Evolutionary conservation across 2,113 vertebrate species (phyloP), one percentile per base, ranked within the genome.

Genomic region (Rhabdornis inornatus): DNA sequence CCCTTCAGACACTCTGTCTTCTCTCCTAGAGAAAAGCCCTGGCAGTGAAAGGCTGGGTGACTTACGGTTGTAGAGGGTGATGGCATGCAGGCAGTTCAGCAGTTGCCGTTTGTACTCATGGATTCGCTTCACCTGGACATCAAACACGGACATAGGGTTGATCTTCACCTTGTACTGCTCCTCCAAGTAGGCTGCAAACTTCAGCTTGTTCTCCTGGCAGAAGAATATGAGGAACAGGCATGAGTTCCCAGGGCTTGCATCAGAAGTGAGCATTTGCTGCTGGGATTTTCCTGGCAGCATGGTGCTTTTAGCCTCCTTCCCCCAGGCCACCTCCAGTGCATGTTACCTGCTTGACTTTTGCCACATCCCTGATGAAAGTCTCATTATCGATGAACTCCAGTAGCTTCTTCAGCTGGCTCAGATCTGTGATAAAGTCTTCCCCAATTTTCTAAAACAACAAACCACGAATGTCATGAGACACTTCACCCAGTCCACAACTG

Each of bases 21-120:
- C 42, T 22, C 68, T 87, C 47, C 50, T 59, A 65, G 31, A 87
- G 64, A 71, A 52, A 61, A 66, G 18, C 9, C 22, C 44, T 22
- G 49, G 37, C 61, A 83, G 40, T 4, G 56, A 60, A 35, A 30
- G 28, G 35, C 25, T 27, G 40, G 31, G 49, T 30, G 21, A 42
- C 98, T 98, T 94, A 99, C 98, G 97, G 97, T 99, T 99, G 91
- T 99, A 99, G 60, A 98, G 97, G 12, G 98, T 98, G 97, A 99
- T 90, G 23, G 98, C 89, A 8, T 99, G 98, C 69, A 99, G 97
- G 89, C 98, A 99, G 96, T 98, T 99, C 61, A 99, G 98, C 75
- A 99, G 97, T 20, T 99, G 99, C 80, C 99, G 97, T 96, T 99
- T 99, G 92, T 99, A 99, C 94, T 99, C 99, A 2, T 99, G 99